These are phyloP conservation scores for Hypocryptadius cinnamomeus DNA, from an alignment of 2,113 vertebrate species.

Conservation along the genomic window DNA sequence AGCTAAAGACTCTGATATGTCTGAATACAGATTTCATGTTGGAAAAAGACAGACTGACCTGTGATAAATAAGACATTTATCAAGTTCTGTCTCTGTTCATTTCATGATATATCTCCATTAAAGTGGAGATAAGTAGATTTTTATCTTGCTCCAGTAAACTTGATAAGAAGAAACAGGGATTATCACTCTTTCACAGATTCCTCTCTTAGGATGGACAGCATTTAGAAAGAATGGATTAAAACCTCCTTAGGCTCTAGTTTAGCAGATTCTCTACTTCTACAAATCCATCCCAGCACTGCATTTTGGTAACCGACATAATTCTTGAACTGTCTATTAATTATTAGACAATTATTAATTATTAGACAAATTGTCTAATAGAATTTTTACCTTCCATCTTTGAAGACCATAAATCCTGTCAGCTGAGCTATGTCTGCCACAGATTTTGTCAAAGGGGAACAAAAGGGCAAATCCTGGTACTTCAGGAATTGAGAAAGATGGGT, in stretches of 20 bases:
- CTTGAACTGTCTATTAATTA: not conserved
- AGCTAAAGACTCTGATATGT: not conserved
- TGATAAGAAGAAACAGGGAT: not conserved
- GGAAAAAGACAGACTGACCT: not conserved
- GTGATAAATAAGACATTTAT: not conserved
- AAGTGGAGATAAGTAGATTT: not conserved
- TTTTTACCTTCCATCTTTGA: not conserved
- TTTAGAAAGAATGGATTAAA: conserved; percentile 6
- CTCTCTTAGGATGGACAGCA: not conserved
- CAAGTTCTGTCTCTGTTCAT: not conserved
- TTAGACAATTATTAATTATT: not conserved
- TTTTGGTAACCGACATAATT: not conserved
- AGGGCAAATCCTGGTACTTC: not conserved
- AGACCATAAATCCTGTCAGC: not conserved
- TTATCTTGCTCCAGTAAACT: not conserved
- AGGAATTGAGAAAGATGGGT: not conserved
- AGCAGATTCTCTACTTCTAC: not conserved
- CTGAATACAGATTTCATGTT: not conserved
- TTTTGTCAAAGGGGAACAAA: not conserved
- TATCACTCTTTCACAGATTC: not conserved
- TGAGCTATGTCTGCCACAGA: not conserved
- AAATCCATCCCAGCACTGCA: not conserved
- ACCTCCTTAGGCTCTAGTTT: not conserved
- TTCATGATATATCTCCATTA: not conserved
- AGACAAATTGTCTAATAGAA: not conserved